Conservation (phyloP, 1,140 invertebrate genomes). For the Mercenaria mercenaria region DNA sequence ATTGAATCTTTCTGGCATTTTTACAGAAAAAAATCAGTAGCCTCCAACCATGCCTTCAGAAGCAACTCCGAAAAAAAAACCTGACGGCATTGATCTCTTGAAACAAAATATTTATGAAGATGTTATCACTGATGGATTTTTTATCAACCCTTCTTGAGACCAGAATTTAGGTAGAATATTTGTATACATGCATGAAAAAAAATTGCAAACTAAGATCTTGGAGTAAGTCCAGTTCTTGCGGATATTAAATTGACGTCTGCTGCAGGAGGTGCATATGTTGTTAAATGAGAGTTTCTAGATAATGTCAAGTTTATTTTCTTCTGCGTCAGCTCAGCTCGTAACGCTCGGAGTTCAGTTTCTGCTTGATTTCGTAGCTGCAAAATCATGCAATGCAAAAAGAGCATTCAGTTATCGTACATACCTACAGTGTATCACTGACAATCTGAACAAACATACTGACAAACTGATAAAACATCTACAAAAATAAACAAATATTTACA, state of each 20-base stretch:
- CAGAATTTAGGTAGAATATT: too few relatives aligned
- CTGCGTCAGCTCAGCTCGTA: slow-evolving; percentile 86
- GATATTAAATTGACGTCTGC: slow-evolving; percentile 64
- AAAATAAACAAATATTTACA: too few relatives aligned
- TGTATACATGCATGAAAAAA: too few relatives aligned
- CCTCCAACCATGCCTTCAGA: too few relatives aligned
- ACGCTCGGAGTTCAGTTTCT: slow-evolving; percentile 86
- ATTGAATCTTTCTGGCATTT: too few relatives aligned
- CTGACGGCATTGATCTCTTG: too few relatives aligned
- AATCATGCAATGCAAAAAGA: slow-evolving; percentile 20
- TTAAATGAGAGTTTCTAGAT: slow-evolving; percentile 82
- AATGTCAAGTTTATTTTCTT: slow-evolving; percentile 87
- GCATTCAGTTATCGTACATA: background rate
- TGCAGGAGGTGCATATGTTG: slow-evolving; percentile 65
- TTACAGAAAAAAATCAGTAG: too few relatives aligned
- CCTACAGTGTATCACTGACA: background rate
- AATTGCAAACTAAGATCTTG: slow-evolving; percentile 46
- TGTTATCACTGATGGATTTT: too few relatives aligned
- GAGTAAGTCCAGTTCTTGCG: slow-evolving; percentile 48
- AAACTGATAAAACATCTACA: too few relatives aligned
- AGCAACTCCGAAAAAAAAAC: too few relatives aligned
- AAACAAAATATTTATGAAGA: too few relatives aligned
- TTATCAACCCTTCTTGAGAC: too few relatives aligned
- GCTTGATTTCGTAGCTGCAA: slow-evolving; percentile 87
- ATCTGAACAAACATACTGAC: background rate